Base-by-base conservation (phyloP, 2,888 invertebrate genomes). In the Tetrapedia diversipes region DNA sequence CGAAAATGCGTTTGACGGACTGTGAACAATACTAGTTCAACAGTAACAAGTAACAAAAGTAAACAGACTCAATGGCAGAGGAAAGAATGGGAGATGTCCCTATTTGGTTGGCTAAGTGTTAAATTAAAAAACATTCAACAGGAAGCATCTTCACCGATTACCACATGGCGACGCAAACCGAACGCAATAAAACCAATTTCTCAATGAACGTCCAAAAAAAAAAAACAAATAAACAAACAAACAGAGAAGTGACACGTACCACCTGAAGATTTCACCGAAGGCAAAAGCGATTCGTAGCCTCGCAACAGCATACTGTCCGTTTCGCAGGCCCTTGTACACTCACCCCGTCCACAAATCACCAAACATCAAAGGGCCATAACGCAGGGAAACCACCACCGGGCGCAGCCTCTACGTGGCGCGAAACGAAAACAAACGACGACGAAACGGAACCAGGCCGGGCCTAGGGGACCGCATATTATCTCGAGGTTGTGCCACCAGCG, bases 221-320 rank as follows among this genome's bases (percentile, higher is more conserved):
- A n/a, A 32, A n/a, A 14, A 49, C 39, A 11, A 1, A 4, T 29
- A 24, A 27, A 41, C 2, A 29, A 22, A 24, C 10, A 19, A 29
- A 16, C 34, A 4, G 16, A n/a, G 19, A 32, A 47, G 27, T 24
- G 14, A 32, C 54, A 60, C 81, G 60, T 83, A 82, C 83, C 81
- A 83, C 77, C 77, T 77, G 81, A 80, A 77, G 80, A 49, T 63
- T 63, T 65, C 45, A 19, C 53, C 34, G 24, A 24, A 64, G 57
- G 57, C 70, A 49, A 43, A 39, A 61, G 53, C 56, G 37, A 64
- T n/a, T n/a, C n/a, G 45, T 68, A 69, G 53, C 45, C 41, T 72
- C 47, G 53, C 65, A 29, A 51, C 37, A 66, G 59, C 73, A 67
- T 59, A 65, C n/a, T n/a, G 66, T 29, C 22, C 51, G 49, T 39